Conservation (phyloP, 35 echinoderm and acorn worm genomes). For the Lytechinus variegatus region DNA sequence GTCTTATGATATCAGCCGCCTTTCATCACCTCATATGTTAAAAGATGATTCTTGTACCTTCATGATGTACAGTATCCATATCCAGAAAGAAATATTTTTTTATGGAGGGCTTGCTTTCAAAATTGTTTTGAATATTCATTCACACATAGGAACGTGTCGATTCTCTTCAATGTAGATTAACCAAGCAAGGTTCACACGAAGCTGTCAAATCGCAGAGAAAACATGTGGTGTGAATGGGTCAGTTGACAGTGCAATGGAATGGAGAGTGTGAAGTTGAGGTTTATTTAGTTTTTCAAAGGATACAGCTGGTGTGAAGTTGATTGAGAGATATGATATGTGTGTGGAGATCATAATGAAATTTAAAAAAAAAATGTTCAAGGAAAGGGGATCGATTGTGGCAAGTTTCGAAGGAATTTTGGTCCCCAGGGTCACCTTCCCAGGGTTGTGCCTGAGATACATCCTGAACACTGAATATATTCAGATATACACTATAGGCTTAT, state of each 20-base stretch:
- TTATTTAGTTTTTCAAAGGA: not conserved
- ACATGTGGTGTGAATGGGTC: not conserved
- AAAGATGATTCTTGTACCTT: no score
- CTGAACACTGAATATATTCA: not conserved
- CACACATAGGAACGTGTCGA: no score
- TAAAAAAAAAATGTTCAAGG: not conserved
- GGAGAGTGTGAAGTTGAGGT: not conserved
- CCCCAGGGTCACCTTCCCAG: not conserved
- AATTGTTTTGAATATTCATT: no score
- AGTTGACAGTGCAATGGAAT: not conserved
- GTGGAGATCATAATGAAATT: not conserved
- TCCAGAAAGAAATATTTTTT: no score
- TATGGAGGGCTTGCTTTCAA: no score
- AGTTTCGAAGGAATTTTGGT: not conserved
- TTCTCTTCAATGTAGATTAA: not conserved
- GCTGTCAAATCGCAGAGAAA: not conserved
- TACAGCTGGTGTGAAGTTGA: not conserved
- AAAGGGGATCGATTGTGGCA: not conserved
- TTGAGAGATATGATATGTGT: not conserved
- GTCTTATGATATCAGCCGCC: no score
- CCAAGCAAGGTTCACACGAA: not conserved
- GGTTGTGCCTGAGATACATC: not conserved
- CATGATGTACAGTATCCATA: no score
- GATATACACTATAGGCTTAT: not conserved
- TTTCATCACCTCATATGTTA: no score